These are phyloP conservation scores for Caenorhabditis becei DNA, from an alignment of 2,888 invertebrate genomes.

Conservation along the genomic window DNA sequence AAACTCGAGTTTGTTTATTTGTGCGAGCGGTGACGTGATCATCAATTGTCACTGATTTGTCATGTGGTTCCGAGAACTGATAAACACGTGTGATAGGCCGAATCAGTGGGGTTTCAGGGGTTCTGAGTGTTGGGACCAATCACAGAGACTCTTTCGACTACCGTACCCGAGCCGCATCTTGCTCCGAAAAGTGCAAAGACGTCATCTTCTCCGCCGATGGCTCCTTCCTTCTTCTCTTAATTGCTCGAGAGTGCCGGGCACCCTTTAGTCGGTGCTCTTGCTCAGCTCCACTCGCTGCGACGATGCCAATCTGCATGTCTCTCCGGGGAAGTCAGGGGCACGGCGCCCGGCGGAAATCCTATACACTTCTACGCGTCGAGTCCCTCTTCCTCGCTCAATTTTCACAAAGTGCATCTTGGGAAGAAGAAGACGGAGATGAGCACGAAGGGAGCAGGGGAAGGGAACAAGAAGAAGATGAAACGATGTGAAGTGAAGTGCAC, in stretches of 20 bases:
- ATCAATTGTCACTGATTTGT: not conserved
- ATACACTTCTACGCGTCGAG: slow-evolving; percentile 27
- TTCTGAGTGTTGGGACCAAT: too few relatives aligned
- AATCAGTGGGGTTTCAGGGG: too few relatives aligned
- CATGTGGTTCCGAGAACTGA: not conserved
- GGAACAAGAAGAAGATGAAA: slow-evolving; percentile 41
- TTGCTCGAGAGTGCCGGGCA: slow-evolving; percentile 22
- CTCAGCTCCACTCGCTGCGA: slow-evolving; percentile 7
- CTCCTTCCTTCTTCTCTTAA: slow-evolving; percentile 15
- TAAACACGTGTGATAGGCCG: not conserved
- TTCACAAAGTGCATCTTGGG: slow-evolving; percentile 44
- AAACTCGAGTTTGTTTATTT: not conserved
- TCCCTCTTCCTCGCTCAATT: slow-evolving; percentile 37
- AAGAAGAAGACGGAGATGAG: slow-evolving; percentile 7
- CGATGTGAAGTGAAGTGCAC: slow-evolving; percentile 47
- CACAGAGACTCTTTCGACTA: not conserved
- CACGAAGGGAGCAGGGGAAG: slow-evolving; percentile 3
- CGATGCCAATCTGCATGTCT: slow-evolving; percentile 22
- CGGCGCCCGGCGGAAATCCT: slow-evolving; percentile 49
- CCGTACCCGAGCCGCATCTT: not conserved
- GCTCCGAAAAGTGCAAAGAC: slow-evolving; percentile 2
- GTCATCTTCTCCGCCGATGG: slow-evolving; percentile 2
- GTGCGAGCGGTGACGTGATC: not conserved
- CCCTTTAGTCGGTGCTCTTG: slow-evolving; percentile 3
- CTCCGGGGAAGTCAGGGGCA: slow-evolving; percentile 22